phyloP scores from a whole-genome alignment of 2,113 vertebrate genomes.

The Lepisosteus oculatus region DNA sequence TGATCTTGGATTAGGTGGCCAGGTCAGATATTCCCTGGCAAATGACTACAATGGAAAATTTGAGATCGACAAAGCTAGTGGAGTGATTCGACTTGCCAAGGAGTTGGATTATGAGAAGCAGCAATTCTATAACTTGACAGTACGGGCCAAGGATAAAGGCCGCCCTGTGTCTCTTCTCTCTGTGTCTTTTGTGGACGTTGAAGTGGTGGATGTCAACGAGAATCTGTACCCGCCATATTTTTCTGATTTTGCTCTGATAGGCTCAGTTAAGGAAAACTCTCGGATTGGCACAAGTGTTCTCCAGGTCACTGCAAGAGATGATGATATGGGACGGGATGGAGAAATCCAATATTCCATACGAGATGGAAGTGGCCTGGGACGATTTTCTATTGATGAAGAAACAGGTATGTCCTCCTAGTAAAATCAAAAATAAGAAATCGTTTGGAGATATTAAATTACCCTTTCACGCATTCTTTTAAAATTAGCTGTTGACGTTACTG shows the following conservation, averaged over 20 bases:
- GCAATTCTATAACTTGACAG: constrained; percentile 92
- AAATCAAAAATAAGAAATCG: too few species aligned
- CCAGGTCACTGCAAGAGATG: constrained; percentile 82
- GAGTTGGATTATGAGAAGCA: constrained; percentile 93
- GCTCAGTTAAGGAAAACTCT: constrained; percentile 86
- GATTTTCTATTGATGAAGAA: constrained; percentile 92
- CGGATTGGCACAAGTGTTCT: constrained; percentile 86
- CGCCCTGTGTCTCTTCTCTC: constrained; percentile 89
- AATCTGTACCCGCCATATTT: constrained; percentile 93
- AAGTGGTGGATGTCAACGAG: constrained; percentile 95
- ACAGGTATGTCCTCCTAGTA: constrained; percentile 72
- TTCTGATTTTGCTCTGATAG: constrained; percentile 79
- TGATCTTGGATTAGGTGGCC: constrained; percentile 86
- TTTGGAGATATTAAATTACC: too few species aligned
- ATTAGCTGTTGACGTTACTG: too few species aligned
- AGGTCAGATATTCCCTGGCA: constrained; percentile 86
- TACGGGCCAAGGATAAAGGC: constrained; percentile 91
- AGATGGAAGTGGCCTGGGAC: constrained; percentile 90
- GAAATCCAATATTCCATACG: constrained; percentile 93
- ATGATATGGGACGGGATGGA: constrained; percentile 86
- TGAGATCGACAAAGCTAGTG: constrained; percentile 86
- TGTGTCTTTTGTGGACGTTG: constrained; percentile 87
- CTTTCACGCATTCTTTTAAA: too few species aligned
- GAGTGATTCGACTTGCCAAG: constrained; percentile 84
- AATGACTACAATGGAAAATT: constrained; percentile 89